Evolutionary conservation across 1,140 invertebrate genomes (phyloP).

Genomic region (Drosophila prosaltans): DNA sequence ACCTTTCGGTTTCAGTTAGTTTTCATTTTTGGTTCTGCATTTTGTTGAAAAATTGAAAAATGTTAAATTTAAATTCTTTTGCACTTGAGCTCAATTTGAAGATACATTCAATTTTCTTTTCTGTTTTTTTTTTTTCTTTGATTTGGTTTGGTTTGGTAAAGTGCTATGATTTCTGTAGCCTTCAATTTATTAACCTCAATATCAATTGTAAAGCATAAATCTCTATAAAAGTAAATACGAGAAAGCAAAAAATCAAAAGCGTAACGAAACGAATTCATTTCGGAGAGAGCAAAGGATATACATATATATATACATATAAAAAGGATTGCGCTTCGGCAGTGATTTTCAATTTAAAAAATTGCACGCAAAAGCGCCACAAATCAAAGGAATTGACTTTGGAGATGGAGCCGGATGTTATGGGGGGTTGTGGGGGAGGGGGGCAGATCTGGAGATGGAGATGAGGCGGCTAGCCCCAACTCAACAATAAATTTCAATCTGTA

Average conservation of each 20-base stretch:
- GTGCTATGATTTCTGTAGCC: slow-evolving; percentile 51
- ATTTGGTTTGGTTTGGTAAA: slow-evolving; percentile 6
- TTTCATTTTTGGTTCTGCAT: neutral
- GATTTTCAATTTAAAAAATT: slow-evolving; percentile 82
- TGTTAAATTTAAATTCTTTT: slow-evolving; percentile 34
- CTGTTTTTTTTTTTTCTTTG: slow-evolving; percentile 7
- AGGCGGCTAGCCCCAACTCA: slow-evolving; percentile 30
- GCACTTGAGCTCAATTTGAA: slow-evolving; percentile 77
- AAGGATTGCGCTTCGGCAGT: slow-evolving; percentile 76
- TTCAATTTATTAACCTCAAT: slow-evolving; percentile 81
- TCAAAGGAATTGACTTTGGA: slow-evolving; percentile 79
- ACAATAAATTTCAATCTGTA: slow-evolving; percentile 80
- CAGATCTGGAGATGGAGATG: slow-evolving; percentile 21
- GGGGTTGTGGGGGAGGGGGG: neutral
- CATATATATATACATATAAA: slow-evolving; percentile 35
- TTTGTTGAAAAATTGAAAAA: slow-evolving; percentile 36
- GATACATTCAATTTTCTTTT: slow-evolving; percentile 20
- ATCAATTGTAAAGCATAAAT: slow-evolving; percentile 80
- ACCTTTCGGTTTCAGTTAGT: slow-evolving; percentile 28
- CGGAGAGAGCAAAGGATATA: slow-evolving; percentile 55
- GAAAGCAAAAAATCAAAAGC: slow-evolving; percentile 25
- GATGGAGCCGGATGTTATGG: neutral
- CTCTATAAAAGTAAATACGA: slow-evolving; percentile 79
- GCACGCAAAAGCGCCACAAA: slow-evolving; percentile 81
- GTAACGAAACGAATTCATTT: slow-evolving; percentile 74